phyloP scores from a whole-genome alignment of 2,113 vertebrate species.

The Ictidomys tridecemlineatus region DNA sequence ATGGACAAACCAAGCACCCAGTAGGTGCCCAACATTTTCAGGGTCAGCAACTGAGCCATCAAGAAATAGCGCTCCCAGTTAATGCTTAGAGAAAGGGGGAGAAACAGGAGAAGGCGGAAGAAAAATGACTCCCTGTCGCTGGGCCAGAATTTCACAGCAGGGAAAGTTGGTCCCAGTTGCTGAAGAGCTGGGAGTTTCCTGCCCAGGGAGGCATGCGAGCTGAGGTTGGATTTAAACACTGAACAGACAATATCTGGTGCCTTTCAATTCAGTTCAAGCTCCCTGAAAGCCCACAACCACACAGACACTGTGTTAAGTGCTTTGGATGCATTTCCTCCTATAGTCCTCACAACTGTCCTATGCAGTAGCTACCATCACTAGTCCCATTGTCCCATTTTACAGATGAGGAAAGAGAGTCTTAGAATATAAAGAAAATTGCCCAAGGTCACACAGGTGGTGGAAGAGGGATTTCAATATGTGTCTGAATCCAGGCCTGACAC shows the following conservation, averaged over 20 bases:
- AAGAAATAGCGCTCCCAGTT: neutral
- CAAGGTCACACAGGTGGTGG: neutral
- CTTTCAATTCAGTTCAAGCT: neutral
- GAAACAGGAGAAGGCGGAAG: neutral
- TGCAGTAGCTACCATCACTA: neutral
- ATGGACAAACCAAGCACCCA: neutral
- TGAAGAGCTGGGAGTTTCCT: neutral
- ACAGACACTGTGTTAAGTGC: neutral
- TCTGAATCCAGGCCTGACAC: neutral
- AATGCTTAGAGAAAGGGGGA: neutral
- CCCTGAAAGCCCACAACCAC: neutral
- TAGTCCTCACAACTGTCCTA: neutral
- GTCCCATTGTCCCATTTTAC: constrained; percentile 35
- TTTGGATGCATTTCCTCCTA: neutral
- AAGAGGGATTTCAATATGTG: neutral
- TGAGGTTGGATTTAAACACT: neutral
- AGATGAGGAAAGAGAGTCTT: constrained; percentile 25
- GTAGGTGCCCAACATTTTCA: constrained; percentile 19
- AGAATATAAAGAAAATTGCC: neutral
- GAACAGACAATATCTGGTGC: neutral
- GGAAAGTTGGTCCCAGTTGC: neutral
- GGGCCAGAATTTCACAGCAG: neutral
- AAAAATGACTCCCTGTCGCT: neutral
- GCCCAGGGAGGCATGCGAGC: neutral
- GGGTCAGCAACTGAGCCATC: neutral